Evolutionary conservation across 2,888 invertebrate species (phyloP).

Genomic region (Schrankia costaestrigalis): DNA sequence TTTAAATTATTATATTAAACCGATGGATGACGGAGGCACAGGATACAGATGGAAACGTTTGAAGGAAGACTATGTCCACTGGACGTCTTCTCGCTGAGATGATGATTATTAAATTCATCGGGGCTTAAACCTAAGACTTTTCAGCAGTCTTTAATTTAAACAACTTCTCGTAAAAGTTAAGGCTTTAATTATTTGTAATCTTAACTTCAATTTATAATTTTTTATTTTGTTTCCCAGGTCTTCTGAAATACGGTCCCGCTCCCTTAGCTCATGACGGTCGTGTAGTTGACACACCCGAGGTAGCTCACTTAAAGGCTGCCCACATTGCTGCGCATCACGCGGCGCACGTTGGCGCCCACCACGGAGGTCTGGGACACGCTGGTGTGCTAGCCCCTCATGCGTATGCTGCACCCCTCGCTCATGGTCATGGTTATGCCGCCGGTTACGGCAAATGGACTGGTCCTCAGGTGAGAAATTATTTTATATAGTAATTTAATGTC

Average conservation of each 20-base stretch:
- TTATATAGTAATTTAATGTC: too few species aligned
- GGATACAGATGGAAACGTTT: too few species aligned
- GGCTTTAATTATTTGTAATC: too few species aligned
- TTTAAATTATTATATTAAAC: too few species aligned
- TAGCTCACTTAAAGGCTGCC: conserved; percentile 80
- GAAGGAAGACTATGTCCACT: too few species aligned
- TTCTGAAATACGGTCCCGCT: conserved; percentile 74
- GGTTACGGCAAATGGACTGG: conserved; percentile 75
- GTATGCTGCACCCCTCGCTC: conserved; percentile 42
- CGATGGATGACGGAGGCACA: too few species aligned
- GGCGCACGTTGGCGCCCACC: conserved; percentile 54
- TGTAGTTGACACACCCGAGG: conserved; percentile 77
- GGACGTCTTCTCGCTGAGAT: too few species aligned
- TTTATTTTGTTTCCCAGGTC: conserved; percentile 46
- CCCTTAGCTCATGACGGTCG: conserved; percentile 75
- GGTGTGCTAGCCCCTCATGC: conserved; percentile 45
- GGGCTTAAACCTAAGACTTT: too few species aligned
- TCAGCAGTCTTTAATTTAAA: too few species aligned
- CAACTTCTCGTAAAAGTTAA: too few species aligned
- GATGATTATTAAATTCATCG: too few species aligned
- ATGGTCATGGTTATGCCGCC: conserved; percentile 51
- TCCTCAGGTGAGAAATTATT: conserved; percentile 48
- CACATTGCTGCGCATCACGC: conserved; percentile 73
- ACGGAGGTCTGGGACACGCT: conserved; percentile 41
- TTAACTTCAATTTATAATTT: neutral